Base-by-base conservation (phyloP, 2,797 vertebrate species). In the Acanthurus lineatus region DNA sequence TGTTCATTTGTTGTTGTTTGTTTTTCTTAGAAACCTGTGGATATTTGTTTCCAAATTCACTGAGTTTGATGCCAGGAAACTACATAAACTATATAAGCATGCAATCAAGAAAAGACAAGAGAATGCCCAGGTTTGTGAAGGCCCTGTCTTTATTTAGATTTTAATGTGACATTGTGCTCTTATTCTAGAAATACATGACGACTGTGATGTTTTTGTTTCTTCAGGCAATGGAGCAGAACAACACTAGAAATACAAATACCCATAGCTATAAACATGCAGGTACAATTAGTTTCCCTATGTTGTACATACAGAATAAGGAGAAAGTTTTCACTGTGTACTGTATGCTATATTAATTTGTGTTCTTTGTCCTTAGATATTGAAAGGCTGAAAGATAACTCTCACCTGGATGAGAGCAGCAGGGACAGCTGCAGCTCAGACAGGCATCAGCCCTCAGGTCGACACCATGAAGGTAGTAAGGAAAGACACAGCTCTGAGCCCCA, bases 1-100 rank as follows among this genome's bases (percentile, higher is more conserved):
- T 17, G 15, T 45, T 44, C 10, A 77, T 5, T 6, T 15, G 6
- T 12, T 38, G 1, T 3, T 69, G 6, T 74, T 73, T 77, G 32
- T 91, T 1, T 86, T 73, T 88, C 73, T 60, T 94, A 99, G 98
- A 93, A 99, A 99, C 91, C 91, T 99, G 80, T 99, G 98, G 98
- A 99, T 99, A 93, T 99, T 99, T 93, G 98, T 99, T 73, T 99
- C 98, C 17, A 99, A 99, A 88, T 99, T 99, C 94, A 99, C 98
- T 0, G 98, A 99, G 92, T 99, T 99, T 90, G 98, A 99, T 87
- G 98, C 98, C 83, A 97, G 98, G 88, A 99, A 99, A 76, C 91
- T 99, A 75, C 98, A 99, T 88, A 99, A 99, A 80, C 92, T 99
- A 14, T 99, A 99, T 87, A 99, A 99, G 80, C 98, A 99, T 70